Evolutionary conservation across 2,888 invertebrate genomes (phyloP), one percentile per base, ranked within the genome.

Genomic region (Criorhina ranunculi): DNA sequence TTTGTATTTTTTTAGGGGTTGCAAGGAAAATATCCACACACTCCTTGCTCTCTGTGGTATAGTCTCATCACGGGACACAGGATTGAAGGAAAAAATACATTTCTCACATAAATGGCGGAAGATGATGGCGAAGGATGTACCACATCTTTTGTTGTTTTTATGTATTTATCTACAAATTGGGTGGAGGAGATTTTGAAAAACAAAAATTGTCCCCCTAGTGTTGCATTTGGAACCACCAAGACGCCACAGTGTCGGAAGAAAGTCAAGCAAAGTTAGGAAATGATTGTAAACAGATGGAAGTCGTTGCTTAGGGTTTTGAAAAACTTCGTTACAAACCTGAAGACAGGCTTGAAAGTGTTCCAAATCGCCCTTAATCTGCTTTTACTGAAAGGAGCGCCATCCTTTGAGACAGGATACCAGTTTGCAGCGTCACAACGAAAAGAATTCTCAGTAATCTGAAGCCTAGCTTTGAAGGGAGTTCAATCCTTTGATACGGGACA

Each of bases 1-100:
- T 78, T 78, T 85, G 59, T 75, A 11, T 17, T 8, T 70, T 69
- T 62, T 70, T 60, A 79, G 85, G 85, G 85, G 85, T 85, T 85
- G 85, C 37, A 66, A 69, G 59, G 35, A 59, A 35, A 70, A 64
- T 57, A 55, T 37, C 51, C 78, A 70, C 78, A 55, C 78, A 51
- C 69, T 15, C 15, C 31, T 29, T 5, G 35, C 2, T n/a, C 12
- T 24, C 24, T 4, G 9, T 33, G 8, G 11, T 0, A 6, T 6
- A 7, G 19, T 19, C n/a, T n/a, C 5, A 35, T 42, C 42, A 15
- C 15, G 4, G 19, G 46, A 49, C 7, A 7, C 8, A 11, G 19
- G n/a, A 1, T n/a, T 11, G 17, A 15, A 17, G 42, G 42, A 67
- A 67, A 55, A 33, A 35, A 11, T 2, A 29, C 6, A 37, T 15